Evolutionary conservation across 2,113 vertebrate species (phyloP).

Genomic region (Cephalopterus ornatus): DNA sequence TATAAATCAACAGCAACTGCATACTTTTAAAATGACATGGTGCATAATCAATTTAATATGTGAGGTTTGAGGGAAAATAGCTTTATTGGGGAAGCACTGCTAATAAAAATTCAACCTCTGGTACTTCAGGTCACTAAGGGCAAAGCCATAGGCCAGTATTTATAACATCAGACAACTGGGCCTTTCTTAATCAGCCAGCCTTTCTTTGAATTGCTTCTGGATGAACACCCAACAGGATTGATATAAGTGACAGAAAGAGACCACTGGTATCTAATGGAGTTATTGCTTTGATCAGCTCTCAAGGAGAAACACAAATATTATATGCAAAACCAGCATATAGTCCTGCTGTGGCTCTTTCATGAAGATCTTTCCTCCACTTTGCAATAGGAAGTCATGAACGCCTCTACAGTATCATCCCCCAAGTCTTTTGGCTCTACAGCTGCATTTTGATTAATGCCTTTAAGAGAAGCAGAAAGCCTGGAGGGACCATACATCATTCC

Average conservation of each 20-base stretch:
- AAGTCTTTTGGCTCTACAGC: neutral
- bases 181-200: constrained; percentile 30
- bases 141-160: neutral
- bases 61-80: constrained; percentile 53
- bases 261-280: neutral
- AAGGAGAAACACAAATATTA: neutral
- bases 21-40: constrained; percentile 65
- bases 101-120: constrained; percentile 20
- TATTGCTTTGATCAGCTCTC: neutral
- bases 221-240: neutral
- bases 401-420: neutral
- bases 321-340: neutral
- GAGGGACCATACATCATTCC: neutral
- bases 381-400: neutral
- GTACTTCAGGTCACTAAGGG: constrained; percentile 33
- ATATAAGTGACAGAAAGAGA: neutral
- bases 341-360: neutral
- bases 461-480: neutral
- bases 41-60: constrained; percentile 64
- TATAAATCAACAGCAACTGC: constrained; percentile 58
- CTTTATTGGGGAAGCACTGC: constrained; percentile 23
- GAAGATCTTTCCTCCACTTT: neutral
- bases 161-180: neutral
- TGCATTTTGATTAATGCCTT: neutral
- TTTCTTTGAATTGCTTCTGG: constrained; percentile 21